Evolutionary conservation across 1,140 invertebrate species (phyloP), one percentile per base, ranked within the genome.

Genomic region (Bombus picipes): DNA sequence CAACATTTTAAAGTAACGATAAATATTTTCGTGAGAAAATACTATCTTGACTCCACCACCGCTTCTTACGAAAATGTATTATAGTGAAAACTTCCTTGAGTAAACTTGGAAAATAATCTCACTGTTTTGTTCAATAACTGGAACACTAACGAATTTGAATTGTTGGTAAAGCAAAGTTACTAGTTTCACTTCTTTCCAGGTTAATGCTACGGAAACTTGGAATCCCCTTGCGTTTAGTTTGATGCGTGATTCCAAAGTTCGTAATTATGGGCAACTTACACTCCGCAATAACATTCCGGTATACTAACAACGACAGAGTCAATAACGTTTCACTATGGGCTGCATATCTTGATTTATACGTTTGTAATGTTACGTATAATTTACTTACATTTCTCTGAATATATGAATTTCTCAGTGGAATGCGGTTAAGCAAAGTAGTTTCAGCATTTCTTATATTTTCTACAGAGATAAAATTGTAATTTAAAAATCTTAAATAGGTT

Each of bases 361-460:
- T 71, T 53, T 71, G 34, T 71, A 53, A 53, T 22, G 68, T 62
- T 53, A n/a, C 47, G 34, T 81, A 37, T 82, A 87, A 88, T 82
- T 88, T 77, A 28, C 25, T 62, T 12, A 22, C 47, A 72, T 86
- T 82, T 81, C 57, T n/a, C 53, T 73, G 65, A 86, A 86, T 82
- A 72, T 32, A 66, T 39, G 53, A 81, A 78, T 76, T 34, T 22
- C 18, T 34, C 9, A 18, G 18, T 68, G 1, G 18, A 68, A 68
- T 68, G 22, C 15, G 2, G 8, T 2, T 22, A 32, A 65, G 6
- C 32, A n/a, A 8, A 66, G 4, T 12, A 4, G 10, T 62, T 62
- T 10, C 28, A 4, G 0, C 28, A 5, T 62, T n/a, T 62, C 6
- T 28, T 18, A 18, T 25, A 32, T 4, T 10, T 32, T 25, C 9